Evolutionary conservation across 2,113 vertebrate species (phyloP).

Genomic region (Solenodon paradoxus): DNA sequence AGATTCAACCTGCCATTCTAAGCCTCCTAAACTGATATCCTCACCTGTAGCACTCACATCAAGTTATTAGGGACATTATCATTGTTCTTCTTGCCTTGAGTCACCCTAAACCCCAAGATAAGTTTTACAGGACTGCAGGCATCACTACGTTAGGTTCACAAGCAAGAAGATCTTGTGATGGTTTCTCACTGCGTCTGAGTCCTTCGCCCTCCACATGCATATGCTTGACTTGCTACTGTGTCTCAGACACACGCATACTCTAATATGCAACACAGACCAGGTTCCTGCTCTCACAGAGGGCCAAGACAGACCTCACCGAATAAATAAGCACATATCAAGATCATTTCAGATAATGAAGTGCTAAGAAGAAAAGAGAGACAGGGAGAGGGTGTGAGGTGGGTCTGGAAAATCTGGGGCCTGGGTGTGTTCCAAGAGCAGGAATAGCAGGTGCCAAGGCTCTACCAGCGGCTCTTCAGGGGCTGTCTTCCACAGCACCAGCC

Average conservation of each 20-base stretch:
- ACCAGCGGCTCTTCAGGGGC: not conserved
- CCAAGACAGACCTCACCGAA: not conserved
- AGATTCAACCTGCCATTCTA: not conserved
- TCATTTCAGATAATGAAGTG: not conserved
- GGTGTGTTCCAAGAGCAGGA: not conserved
- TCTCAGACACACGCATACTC: too few species aligned
- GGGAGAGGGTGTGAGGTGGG: not conserved
- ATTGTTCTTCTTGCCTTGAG: not conserved
- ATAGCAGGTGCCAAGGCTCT: not conserved
- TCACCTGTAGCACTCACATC: not conserved
- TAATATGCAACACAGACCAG: not conserved
- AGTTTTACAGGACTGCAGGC: not conserved
- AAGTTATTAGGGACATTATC: not conserved
- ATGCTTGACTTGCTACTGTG: not conserved
- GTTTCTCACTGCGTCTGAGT: not conserved
- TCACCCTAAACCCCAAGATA: not conserved
- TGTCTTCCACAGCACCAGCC: not conserved
- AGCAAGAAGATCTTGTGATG: not conserved
- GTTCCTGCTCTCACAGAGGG: not conserved
- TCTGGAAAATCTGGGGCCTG: not conserved
- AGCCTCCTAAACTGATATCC: not conserved
- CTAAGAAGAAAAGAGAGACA: not conserved
- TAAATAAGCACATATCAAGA: not conserved
- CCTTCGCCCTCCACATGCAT: not conserved
- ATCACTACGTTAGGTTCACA: too few species aligned